Evolutionary conservation across 2,888 invertebrate species (phyloP).

Genomic region (Ectobius pallidus): DNA sequence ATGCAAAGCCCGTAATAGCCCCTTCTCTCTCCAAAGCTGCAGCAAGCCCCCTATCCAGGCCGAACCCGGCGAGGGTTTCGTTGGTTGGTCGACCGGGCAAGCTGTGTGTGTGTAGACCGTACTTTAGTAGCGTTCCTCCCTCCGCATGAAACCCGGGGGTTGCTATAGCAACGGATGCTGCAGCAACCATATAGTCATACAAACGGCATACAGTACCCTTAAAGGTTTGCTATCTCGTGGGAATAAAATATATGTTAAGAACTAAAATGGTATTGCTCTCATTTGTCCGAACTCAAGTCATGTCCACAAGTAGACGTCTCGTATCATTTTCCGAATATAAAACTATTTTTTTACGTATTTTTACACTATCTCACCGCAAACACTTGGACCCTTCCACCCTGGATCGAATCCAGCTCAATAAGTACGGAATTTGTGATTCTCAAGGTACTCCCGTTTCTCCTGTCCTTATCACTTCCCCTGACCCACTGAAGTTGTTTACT

Average conservation of each 20-base stretch:
- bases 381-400: too few relatives aligned
- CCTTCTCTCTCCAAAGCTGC: neutral
- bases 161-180: constrained; percentile 19
- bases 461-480: too few relatives aligned
- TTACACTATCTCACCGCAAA: too few relatives aligned
- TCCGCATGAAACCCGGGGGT: constrained; percentile 14
- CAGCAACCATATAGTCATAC: constrained; percentile 13
- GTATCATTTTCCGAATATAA: too few relatives aligned
- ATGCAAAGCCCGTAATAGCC: neutral
- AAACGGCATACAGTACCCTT: neutral
- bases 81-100: constrained; percentile 13
- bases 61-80: neutral
- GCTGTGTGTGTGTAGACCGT: neutral
- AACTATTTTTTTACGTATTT: too few relatives aligned
- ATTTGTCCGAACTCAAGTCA: too few relatives aligned
- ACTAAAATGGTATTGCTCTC: too few relatives aligned
- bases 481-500: too few relatives aligned
- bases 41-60: neutral
- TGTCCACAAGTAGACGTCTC: too few relatives aligned
- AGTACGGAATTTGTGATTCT: too few relatives aligned
- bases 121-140: neutral
- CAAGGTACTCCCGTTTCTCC: too few relatives aligned
- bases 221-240: neutral
- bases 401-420: too few relatives aligned
- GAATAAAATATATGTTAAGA: neutral